Percentiles rank a stretch among this genome's conserved stretches.
These are phyloP conservation scores for Actenoides hombroni DNA, from an alignment of 2,113 vertebrate genomes.

Conservation along the genomic window DNA sequence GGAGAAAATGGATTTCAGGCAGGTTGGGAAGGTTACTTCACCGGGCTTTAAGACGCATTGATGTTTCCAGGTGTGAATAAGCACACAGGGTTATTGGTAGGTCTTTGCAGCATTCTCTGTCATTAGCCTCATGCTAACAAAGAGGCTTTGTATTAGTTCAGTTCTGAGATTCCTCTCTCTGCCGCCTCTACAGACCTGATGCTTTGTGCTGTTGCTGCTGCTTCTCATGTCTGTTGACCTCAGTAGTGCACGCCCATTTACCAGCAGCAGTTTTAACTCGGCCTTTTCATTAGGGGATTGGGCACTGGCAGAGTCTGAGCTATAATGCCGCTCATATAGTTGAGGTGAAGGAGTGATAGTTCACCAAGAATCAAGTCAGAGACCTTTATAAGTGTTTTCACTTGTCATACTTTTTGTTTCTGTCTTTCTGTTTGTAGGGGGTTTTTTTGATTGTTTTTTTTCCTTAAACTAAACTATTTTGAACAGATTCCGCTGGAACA, in stretches of 20 bases:
- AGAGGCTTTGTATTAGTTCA: slow-evolving; percentile 10
- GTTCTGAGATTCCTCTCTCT: not conserved
- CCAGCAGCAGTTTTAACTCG: not conserved
- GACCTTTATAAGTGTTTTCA: not conserved
- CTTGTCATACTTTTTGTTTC: not conserved
- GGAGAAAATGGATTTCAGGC: not conserved
- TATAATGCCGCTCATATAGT: not conserved
- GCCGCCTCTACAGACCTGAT: not conserved
- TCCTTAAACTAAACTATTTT: not conserved
- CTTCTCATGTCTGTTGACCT: not conserved
- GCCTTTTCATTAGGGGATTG: not conserved
- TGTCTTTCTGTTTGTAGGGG: not conserved
- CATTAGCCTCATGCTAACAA: not conserved
- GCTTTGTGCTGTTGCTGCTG: slow-evolving; percentile 5
- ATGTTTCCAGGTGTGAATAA: not conserved
- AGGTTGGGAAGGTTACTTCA: not conserved
- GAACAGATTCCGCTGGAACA: slow-evolving; percentile 91
- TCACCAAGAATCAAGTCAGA: not conserved
- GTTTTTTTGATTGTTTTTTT: not conserved
- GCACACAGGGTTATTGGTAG: not conserved
- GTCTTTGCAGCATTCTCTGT: not conserved
- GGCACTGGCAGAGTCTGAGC: not conserved
- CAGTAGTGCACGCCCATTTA: not conserved
- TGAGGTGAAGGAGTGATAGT: not conserved
- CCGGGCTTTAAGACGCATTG: rapidly evolving